Evolutionary conservation across 2,113 vertebrate genomes (phyloP), one percentile per base, ranked within the genome.

Genomic region (Phylloscopus trochiloides): DNA sequence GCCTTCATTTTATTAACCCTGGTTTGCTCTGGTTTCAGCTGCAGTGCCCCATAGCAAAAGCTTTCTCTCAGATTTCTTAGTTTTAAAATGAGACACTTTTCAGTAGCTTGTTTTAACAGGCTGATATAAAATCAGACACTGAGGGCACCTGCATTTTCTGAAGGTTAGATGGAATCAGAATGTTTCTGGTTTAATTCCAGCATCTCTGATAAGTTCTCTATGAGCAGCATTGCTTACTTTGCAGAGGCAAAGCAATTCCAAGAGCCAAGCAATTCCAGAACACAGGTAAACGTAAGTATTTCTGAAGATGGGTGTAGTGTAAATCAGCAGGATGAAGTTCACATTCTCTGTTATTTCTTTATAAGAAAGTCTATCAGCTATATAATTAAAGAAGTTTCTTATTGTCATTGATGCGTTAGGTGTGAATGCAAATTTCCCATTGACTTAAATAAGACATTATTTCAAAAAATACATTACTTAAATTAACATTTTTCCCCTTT

Each of bases 1-100:
- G 55, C 61, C 66, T 88, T 94, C 76, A 28, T 88, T 83, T 93
- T 66, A 67, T 83, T 67, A 82, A 94, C 48, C 42, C 77, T 59
- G 48, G 3, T 59, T 84, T 92, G 29, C 52, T 82, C 21, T 66
- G 20, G 14, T 62, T 95, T 67, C 76, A 77, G 34, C 20, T 59
- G 10, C 29, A 62, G 20, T 79, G 32, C 6, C 58, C 20, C 20
- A 24, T 3, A 63, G 55, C 51, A 74, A 50, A 16, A 66, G 14
- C 40, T 87, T 91, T 43, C 50, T 72, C 38, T 4, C 5, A 29
- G 55, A 31, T 61, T 32, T 51, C 25, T 70, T 38, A 8, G 31
- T 79, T 86, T 92, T 62, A 47, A 76, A 86, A 52, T 22, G 28
- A 66, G 71, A 21, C 10, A 15, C 6, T 17, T 24, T 84, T 57